Conservation (phyloP, 2,797 vertebrate species). For the Limosa lapponica region DNA sequence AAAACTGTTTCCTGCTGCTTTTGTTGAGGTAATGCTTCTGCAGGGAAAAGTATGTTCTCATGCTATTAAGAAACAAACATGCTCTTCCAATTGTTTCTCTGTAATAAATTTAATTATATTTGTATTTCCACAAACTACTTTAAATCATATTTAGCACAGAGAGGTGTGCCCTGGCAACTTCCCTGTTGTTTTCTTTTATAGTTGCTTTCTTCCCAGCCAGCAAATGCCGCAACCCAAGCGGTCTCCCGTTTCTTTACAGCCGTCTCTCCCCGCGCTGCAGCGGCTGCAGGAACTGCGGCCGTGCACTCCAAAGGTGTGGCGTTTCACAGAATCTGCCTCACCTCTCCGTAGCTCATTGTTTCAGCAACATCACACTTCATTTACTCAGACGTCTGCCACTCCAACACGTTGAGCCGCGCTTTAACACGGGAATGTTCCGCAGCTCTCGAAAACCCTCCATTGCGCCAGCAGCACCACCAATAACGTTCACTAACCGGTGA, state of each 20-base stretch:
- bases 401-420: slow-evolving; percentile 19
- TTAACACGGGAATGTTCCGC: slow-evolving; percentile 8
- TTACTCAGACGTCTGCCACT: slow-evolving; percentile 7
- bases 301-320: slow-evolving; percentile 26
- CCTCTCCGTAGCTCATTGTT: slow-evolving; percentile 27
- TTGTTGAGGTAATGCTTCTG: slow-evolving; percentile 32
- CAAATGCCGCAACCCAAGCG: slow-evolving; percentile 37
- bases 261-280: background rate
- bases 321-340: slow-evolving; percentile 15
- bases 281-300: slow-evolving; percentile 31
- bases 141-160: slow-evolving; percentile 21
- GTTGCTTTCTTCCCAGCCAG: slow-evolving; percentile 21
- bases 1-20: slow-evolving; percentile 48
- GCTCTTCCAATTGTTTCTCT: background rate
- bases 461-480: background rate
- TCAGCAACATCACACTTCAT: slow-evolving; percentile 39
- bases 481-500: background rate
- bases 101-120: slow-evolving; percentile 40
- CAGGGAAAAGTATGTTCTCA: slow-evolving; percentile 35
- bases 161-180: slow-evolving; percentile 54
- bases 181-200: slow-evolving; percentile 41
- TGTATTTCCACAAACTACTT: slow-evolving; percentile 28
- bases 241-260: background rate
- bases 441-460: background rate
- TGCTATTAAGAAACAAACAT: slow-evolving; percentile 6